These are phyloP conservation scores for Anabas testudineus DNA, from an alignment of 2,797 vertebrate genomes.

Conservation along the genomic window DNA sequence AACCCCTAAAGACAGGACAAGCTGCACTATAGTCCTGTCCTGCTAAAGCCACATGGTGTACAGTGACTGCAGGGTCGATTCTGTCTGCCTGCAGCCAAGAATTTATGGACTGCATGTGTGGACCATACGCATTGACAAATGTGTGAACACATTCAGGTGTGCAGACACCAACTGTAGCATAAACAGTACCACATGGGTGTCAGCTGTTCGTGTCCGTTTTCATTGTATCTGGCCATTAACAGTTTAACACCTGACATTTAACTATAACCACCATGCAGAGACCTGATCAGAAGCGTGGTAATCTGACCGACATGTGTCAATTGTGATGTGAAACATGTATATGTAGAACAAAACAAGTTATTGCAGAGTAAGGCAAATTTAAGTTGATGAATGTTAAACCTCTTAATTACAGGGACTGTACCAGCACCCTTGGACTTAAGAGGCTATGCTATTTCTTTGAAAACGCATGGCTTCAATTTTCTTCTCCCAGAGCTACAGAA, in stretches of 20 bases:
- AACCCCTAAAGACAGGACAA: background rate
- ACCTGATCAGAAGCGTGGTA: background rate
- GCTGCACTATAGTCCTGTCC: background rate
- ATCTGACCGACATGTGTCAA: background rate
- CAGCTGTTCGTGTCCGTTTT: background rate
- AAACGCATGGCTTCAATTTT: constrained; percentile 34
- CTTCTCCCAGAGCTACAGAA: constrained; percentile 15
- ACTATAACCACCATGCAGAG: background rate
- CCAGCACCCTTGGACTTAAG: too few relatives aligned
- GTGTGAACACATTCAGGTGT: background rate
- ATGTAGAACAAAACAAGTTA: background rate
- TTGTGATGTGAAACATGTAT: background rate
- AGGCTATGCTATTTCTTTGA: constrained; percentile 19
- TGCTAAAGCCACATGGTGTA: background rate
- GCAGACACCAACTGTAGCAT: constrained; percentile 16
- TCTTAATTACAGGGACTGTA: too few relatives aligned
- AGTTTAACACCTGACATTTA: constrained; percentile 1
- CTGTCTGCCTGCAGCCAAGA: background rate
- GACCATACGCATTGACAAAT: constrained; percentile 4
- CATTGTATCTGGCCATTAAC: constrained; percentile 3
- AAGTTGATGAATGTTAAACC: background rate
- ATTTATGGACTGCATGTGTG: background rate
- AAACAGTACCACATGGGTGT: constrained; percentile 18
- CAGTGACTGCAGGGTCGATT: background rate
- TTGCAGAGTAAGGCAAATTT: background rate